phyloP scores from a whole-genome alignment of 2,113 vertebrate species.

The Pomatostomus ruficeps region DNA sequence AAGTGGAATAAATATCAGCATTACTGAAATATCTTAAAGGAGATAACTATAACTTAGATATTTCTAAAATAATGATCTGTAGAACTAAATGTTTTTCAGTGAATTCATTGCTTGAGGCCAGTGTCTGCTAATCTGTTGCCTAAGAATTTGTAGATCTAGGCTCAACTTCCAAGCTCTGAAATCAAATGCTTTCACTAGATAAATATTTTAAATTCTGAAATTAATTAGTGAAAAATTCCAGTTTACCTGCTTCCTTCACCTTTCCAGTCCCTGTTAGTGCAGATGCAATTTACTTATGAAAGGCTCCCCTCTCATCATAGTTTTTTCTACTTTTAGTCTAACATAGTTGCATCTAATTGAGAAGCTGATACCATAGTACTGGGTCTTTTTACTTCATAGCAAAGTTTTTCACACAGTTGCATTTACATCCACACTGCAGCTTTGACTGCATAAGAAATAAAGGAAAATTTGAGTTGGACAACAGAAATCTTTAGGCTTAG shows the following conservation, averaged over 20 bases:
- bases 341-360: neutral
- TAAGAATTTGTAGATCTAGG: neutral
- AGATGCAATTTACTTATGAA: neutral
- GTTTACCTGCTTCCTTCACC: neutral
- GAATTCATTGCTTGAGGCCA: neutral
- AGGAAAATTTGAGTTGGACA: neutral
- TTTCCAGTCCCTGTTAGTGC: neutral
- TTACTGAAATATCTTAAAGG: neutral
- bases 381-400: neutral
- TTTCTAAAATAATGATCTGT: neutral
- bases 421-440: neutral
- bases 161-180: neutral
- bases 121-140: neutral
- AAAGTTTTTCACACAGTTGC: neutral
- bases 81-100: neutral
- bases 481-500: neutral
- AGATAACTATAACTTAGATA: neutral
- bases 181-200: neutral
- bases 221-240: neutral
- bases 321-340: neutral
- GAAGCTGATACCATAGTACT: neutral
- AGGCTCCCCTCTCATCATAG: neutral
- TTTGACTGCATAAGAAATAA: neutral
- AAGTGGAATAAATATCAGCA: neutral
- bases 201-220: neutral